phyloP scores from a whole-genome alignment of 1,140 invertebrate genomes.

The Medauroidea extradentata region DNA sequence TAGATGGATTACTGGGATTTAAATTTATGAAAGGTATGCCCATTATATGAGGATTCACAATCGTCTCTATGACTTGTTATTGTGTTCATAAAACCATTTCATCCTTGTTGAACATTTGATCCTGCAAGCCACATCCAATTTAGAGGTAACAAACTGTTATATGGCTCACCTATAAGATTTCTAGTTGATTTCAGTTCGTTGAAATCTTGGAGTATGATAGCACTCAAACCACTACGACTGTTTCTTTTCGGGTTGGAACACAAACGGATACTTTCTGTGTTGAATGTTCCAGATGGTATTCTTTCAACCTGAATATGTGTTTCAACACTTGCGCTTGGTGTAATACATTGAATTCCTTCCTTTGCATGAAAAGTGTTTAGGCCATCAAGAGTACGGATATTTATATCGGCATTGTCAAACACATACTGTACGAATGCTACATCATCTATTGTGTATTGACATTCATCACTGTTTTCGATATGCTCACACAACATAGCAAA shows the following conservation, averaged over 20 bases:
- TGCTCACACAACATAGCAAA: too few relatives aligned
- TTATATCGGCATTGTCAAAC: conserved; percentile 33
- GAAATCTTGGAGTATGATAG: neutral
- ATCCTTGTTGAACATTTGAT: conserved; percentile 20
- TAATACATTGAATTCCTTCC: conserved; percentile 26
- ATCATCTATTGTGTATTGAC: too few relatives aligned
- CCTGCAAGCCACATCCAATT: conserved; percentile 21
- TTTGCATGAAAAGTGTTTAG: conserved; percentile 30
- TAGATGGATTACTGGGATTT: conserved; percentile 24
- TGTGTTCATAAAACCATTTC: conserved; percentile 26
- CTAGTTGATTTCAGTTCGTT: neutral
- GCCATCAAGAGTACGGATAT: conserved; percentile 29
- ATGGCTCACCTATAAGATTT: neutral
- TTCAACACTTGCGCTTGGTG: conserved; percentile 6
- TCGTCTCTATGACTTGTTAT: conserved; percentile 8
- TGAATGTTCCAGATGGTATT: neutral
- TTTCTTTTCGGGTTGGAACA: neutral
- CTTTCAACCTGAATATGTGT: neutral
- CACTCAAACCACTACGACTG: neutral
- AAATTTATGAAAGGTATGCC: conserved; percentile 26
- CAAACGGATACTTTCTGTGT: neutral
- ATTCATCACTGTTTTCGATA: too few relatives aligned
- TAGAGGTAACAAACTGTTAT: conserved; percentile 1
- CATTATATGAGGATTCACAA: conserved; percentile 12
- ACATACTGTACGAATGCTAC: conserved; percentile 23